A percentile compares a stretch with the other conserved stretches of the same genome.
These are phyloP conservation scores for Acrossocheilus wenchowensis DNA, from an alignment of 2,797 vertebrate species.

Conservation along the genomic window DNA sequence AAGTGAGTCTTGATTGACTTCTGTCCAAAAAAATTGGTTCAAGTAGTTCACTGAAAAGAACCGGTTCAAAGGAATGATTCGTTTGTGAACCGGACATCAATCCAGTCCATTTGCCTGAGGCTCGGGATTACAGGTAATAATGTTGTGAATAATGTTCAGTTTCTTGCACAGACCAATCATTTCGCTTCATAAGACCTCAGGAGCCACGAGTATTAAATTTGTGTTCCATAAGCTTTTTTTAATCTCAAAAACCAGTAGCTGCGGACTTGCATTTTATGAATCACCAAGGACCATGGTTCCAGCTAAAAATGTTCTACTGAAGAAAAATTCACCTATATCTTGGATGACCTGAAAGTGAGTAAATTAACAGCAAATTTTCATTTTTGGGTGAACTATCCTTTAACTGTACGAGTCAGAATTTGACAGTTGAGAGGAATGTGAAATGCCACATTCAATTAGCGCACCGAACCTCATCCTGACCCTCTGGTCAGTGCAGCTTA, in stretches of 20 bases:
- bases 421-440: background rate
- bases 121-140: background rate
- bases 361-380: background rate
- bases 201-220: background rate
- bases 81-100: background rate
- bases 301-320: too few species aligned
- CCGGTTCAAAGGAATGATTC: background rate
- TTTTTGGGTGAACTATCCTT: background rate
- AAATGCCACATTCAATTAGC: conserved; percentile 28
- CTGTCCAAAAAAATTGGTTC: background rate
- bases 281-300: background rate
- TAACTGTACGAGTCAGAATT: background rate
- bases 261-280: background rate
- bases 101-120: background rate
- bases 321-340: background rate
- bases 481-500: conserved; percentile 3
- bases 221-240: background rate
- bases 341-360: background rate
- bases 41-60: background rate
- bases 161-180: background rate
- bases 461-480: background rate
- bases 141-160: background rate
- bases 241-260: background rate
- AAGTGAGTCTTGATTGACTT: background rate
- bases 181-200: background rate